phyloP scores from a whole-genome alignment of 2,113 vertebrate species.

The Uropsilus gracilis region DNA sequence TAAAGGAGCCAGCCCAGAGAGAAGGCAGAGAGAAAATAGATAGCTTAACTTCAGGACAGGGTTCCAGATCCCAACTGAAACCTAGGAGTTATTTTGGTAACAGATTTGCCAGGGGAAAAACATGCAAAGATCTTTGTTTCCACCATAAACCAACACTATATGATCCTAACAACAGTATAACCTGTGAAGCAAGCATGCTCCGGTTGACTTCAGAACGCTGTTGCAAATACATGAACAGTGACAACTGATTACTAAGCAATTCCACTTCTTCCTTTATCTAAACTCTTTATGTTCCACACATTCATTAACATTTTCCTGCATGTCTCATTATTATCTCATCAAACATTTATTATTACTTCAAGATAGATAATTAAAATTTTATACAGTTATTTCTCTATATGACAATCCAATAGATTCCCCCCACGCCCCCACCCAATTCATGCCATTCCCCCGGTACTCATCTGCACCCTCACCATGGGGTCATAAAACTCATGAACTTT shows the following conservation, averaged over 20 bases:
- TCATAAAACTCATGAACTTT: conserved; percentile 61
- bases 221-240: not conserved
- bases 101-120: conserved; percentile 34
- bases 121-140: conserved; percentile 52
- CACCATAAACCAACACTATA: conserved; percentile 40
- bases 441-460: not conserved
- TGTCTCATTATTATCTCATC: conserved; percentile 78
- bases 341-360: conserved; percentile 76
- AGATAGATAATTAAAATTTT: conserved; percentile 73
- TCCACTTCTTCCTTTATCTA: conserved; percentile 63
- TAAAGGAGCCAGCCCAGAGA: not conserved
- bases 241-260: fast-evolving
- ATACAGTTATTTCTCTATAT: conserved; percentile 73
- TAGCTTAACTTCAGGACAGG: not conserved
- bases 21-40: not conserved
- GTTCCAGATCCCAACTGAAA: conserved; percentile 47
- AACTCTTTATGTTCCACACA: conserved; percentile 64
- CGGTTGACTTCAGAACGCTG: not conserved
- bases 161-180: not conserved
- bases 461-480: not conserved
- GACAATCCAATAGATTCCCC: conserved; percentile 63
- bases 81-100: conserved; percentile 49
- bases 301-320: conserved; percentile 65
- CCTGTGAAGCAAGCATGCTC: not conserved
- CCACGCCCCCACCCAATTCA: not conserved